Conservation (phyloP, 1,140 invertebrate genomes). For the Drosophila lini region DNA sequence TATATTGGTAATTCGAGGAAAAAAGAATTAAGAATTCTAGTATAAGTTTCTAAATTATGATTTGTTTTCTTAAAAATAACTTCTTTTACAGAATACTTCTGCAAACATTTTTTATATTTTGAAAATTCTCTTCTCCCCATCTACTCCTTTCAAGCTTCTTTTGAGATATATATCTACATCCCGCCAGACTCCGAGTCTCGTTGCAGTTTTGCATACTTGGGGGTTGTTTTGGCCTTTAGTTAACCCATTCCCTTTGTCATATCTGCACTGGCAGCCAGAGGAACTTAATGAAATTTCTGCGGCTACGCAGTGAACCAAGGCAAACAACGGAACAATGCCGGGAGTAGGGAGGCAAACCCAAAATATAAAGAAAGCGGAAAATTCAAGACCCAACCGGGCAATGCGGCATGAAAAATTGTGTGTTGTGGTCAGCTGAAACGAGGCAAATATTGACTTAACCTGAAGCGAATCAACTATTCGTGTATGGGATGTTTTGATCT, state of each 20-base stretch:
- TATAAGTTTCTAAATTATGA: neutral
- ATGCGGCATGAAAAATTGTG: constrained; percentile 77
- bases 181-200: neutral
- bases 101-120: neutral
- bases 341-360: neutral
- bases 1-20: too few relatives aligned
- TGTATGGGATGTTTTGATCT: constrained; percentile 68
- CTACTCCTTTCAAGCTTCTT: constrained; percentile 3
- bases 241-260: constrained; percentile 70
- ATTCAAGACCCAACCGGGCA: constrained; percentile 48
- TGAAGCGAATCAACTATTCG: constrained; percentile 39
- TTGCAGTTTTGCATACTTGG: constrained; percentile 43
- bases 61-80: neutral
- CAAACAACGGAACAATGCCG: constrained; percentile 62
- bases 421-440: constrained; percentile 71
- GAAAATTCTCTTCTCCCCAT: too few relatives aligned
- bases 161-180: neutral
- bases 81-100: neutral
- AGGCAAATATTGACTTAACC: constrained; percentile 75
- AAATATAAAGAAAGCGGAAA: constrained; percentile 1
- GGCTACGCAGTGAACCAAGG: constrained; percentile 57
- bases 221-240: constrained; percentile 13
- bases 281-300: constrained; percentile 80
- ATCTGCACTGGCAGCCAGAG: constrained; percentile 58
- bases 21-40: too few relatives aligned